These are phyloP conservation scores for Plutella xylostella DNA, from an alignment of 2,888 invertebrate species.

Conservation along the genomic window DNA sequence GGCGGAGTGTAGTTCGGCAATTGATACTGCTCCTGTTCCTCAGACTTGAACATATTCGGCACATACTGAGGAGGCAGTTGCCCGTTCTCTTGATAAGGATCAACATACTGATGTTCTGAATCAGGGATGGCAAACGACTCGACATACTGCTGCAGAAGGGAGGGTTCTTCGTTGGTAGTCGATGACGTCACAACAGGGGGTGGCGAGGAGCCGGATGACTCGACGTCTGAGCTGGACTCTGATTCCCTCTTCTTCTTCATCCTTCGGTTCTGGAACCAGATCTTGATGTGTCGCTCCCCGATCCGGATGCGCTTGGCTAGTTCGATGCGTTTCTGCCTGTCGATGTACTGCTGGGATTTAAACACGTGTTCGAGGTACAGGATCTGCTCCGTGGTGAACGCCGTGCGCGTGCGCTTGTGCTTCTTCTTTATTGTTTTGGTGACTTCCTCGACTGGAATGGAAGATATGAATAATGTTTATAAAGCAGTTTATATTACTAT, in stretches of 20 bases:
- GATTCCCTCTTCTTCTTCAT: constrained; percentile 76
- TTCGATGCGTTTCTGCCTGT: constrained; percentile 72
- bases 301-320: constrained; percentile 73
- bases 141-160: no score
- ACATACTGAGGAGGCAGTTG: background rate
- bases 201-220: constrained; percentile 17
- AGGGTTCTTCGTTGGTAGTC: constrained; percentile 7
- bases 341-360: constrained; percentile 70
- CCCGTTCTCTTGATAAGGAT: background rate
- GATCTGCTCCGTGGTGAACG: constrained; percentile 79
- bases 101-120: no score
- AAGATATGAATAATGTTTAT: no score
- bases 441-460: constrained; percentile 20
- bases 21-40: background rate
- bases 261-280: constrained; percentile 87
- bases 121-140: no score
- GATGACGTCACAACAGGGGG: constrained; percentile 9
- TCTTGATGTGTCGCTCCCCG: constrained; percentile 80
- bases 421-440: constrained; percentile 38
- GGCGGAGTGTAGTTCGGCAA: no score
- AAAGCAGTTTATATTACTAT: no score
- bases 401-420: constrained; percentile 76
- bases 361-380: constrained; percentile 77
- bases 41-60: background rate
- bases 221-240: constrained; percentile 34